Conservation (phyloP, 2,113 vertebrate genomes). For the Bubo blakistoni region DNA sequence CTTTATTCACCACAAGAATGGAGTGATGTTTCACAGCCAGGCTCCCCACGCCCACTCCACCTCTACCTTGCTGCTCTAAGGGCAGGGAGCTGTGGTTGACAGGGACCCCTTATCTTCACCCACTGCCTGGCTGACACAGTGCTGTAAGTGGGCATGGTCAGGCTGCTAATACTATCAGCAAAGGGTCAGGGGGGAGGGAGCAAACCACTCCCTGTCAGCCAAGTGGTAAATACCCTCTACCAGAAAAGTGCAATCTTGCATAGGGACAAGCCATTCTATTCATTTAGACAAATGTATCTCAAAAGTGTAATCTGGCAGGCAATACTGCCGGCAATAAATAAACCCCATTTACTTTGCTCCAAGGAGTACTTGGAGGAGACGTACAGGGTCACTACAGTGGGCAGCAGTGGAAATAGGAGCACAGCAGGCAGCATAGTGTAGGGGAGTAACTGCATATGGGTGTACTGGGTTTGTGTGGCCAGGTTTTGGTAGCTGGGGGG, state of each 20-base stretch:
- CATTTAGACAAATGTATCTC: not conserved
- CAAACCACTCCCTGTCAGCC: not conserved
- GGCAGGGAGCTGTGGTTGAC: not conserved
- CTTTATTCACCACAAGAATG: not conserved
- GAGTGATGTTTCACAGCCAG: not conserved
- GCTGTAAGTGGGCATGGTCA: not conserved
- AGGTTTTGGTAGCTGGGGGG: too few species aligned
- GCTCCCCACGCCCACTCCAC: not conserved
- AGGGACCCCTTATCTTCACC: not conserved
- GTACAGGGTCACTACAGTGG: not conserved
- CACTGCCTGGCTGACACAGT: not conserved
- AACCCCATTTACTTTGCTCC: not conserved
- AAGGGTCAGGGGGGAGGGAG: not conserved
- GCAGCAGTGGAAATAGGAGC: not conserved
- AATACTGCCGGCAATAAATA: not conserved
- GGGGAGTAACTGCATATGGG: not conserved
- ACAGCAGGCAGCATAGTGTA: rapidly evolving
- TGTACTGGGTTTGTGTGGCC: too few species aligned
- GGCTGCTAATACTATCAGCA: not conserved
- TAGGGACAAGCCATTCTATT: not conserved
- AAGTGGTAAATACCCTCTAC: not conserved
- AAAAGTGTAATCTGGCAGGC: not conserved
- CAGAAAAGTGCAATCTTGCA: not conserved
- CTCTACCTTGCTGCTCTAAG: too few species aligned
- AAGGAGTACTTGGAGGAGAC: not conserved